A percentile compares a stretch with the other conserved stretches of the same genome.
Evolutionary conservation across 2,797 vertebrate species (phyloP).

Genomic region (Austrolebias charrua): DNA sequence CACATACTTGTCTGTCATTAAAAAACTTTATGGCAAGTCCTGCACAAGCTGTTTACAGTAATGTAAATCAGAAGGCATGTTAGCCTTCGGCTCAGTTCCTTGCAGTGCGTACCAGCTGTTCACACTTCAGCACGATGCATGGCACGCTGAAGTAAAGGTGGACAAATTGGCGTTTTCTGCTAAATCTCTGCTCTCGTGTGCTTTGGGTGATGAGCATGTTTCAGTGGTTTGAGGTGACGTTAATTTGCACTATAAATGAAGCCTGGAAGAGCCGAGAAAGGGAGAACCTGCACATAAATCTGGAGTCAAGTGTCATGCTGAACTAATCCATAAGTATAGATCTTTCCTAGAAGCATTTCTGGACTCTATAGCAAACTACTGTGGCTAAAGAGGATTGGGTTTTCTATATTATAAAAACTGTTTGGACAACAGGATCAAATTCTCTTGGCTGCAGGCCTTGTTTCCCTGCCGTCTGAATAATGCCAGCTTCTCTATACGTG

Average conservation of each 20-base stretch:
- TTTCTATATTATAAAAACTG: slow-evolving; percentile 80
- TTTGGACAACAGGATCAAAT: slow-evolving; percentile 71
- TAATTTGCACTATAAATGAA: slow-evolving; percentile 10
- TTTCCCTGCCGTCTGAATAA: slow-evolving; percentile 10
- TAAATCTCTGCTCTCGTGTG: slow-evolving; percentile 36
- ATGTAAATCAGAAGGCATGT: slow-evolving; percentile 42
- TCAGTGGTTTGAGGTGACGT: slow-evolving; percentile 28
- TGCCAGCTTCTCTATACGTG: slow-evolving; percentile 37
- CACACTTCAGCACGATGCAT: slow-evolving; percentile 15
- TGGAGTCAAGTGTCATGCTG: slow-evolving; percentile 37
- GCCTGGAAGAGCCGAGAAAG: neutral
- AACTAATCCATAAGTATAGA: slow-evolving; percentile 39
- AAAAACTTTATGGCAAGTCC: slow-evolving; percentile 39
- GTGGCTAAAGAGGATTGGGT: slow-evolving; percentile 50
- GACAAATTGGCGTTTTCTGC: slow-evolving; percentile 27
- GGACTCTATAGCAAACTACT: neutral
- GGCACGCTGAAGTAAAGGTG: slow-evolving; percentile 18
- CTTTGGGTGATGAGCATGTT: slow-evolving; percentile 47
- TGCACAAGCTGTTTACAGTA: slow-evolving; percentile 53
- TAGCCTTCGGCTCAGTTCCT: slow-evolving; percentile 11
- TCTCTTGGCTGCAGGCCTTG: slow-evolving; percentile 57
- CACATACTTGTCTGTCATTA: slow-evolving; percentile 51
- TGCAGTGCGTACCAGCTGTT: slow-evolving; percentile 9
- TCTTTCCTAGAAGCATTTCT: slow-evolving; percentile 36
- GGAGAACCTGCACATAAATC: slow-evolving; percentile 21